A percentile compares a stretch with the other conserved stretches of the same genome.
These are phyloP conservation scores for Actinostola sp. DNA, from an alignment of 92 coral and sea anemone species.

Conservation along the genomic window DNA sequence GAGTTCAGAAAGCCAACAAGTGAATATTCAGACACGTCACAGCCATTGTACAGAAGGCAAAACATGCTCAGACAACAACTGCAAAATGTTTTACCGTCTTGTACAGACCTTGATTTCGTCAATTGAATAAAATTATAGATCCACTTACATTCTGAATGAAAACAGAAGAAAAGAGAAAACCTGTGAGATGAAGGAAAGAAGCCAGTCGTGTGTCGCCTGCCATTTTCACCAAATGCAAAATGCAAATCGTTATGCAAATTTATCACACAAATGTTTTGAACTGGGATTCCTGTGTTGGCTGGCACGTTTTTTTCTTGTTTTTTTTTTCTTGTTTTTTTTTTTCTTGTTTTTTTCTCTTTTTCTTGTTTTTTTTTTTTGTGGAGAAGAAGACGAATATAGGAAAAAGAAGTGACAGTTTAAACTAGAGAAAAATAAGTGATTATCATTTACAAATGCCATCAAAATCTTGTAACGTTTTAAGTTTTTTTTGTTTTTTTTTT, in stretches of 20 bases:
- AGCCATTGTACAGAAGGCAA: neutral
- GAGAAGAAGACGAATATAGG: too few relatives aligned
- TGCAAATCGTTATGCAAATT: slow-evolving; percentile 20
- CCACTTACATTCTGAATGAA: slow-evolving; percentile 1
- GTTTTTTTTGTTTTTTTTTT: too few relatives aligned
- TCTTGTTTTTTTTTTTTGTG: too few relatives aligned
- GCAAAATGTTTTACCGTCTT: neutral
- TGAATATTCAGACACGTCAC: slow-evolving; percentile 4
- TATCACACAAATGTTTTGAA: neutral
- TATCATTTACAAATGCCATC: too few relatives aligned
- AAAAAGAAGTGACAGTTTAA: too few relatives aligned
- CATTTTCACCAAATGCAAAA: slow-evolving; percentile 15
- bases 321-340: neutral
- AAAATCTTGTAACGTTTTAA: too few relatives aligned
- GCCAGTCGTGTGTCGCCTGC: slow-evolving; percentile 31
- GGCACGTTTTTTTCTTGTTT: neutral
- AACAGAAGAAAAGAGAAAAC: neutral
- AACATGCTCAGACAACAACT: neutral
- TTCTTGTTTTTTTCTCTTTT: too few relatives aligned
- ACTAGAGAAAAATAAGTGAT: too few relatives aligned
- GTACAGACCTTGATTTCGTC: too few relatives aligned
- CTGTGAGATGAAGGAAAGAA: neutral
- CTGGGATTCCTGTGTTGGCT: slow-evolving; percentile 27
- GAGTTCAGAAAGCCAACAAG: neutral
- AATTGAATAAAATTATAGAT: neutral